A percentile compares a stretch with the other conserved stretches of the same genome.
phyloP scores from a whole-genome alignment of 2,888 invertebrate genomes.

The Bombylius major region DNA sequence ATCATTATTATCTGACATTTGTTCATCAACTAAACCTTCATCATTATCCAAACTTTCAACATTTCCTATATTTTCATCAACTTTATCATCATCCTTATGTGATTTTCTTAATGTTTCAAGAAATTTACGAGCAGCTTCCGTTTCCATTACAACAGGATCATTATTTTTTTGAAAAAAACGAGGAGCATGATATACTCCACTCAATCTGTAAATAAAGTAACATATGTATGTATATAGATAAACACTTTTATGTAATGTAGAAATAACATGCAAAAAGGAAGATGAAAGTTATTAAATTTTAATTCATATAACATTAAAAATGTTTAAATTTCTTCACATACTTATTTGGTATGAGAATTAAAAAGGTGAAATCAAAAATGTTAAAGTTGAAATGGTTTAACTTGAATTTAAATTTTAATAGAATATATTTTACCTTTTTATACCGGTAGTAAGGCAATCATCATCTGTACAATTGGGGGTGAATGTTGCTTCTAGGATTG shows the following conservation, averaged over 20 bases:
- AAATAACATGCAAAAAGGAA: no score
- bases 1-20: neutral
- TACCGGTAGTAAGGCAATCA: conserved; percentile 16
- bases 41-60: neutral
- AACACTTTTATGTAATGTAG: no score
- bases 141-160: conserved; percentile 16
- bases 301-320: no score
- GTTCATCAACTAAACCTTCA: neutral
- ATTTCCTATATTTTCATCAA: neutral
- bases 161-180: neutral
- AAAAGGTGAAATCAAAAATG: no score
- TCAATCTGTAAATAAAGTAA: conserved; percentile 3
- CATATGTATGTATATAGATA: neutral
- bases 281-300: no score
- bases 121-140: conserved; percentile 20
- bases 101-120: conserved; percentile 20
- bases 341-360: no score
- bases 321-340: no score
- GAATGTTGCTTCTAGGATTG: conserved; percentile 50
- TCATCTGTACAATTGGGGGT: conserved; percentile 28
- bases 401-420: no score
- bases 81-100: conserved; percentile 12
- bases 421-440: conserved; percentile 15
- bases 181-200: conserved; percentile 3
- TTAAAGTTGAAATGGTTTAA: no score